Percentiles rank a stretch among this genome's conserved stretches.
These are phyloP conservation scores for Parelbella ahira DNA, from an alignment of 2,888 invertebrate genomes.

Conservation along the genomic window DNA sequence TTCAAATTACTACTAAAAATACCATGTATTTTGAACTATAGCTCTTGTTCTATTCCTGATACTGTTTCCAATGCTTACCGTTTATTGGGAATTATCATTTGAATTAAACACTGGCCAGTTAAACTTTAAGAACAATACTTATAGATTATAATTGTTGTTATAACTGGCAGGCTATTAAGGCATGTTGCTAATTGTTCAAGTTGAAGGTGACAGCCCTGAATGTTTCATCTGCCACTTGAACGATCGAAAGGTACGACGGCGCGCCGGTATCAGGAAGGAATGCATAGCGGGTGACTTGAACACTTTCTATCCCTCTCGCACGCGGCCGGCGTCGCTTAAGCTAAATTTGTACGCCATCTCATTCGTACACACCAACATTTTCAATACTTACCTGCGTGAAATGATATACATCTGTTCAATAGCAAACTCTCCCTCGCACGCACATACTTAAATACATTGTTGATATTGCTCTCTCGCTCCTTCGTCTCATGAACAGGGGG, in stretches of 20 bases:
- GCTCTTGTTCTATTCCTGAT: too few relatives aligned
- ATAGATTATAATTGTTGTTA: too few relatives aligned
- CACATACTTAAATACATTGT: constrained; percentile 61
- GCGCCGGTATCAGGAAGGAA: constrained; percentile 79
- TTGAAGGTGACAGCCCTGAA: constrained; percentile 71
- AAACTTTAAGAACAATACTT: too few relatives aligned
- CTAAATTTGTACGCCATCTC: constrained; percentile 71
- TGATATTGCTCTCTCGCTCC: constrained; percentile 72
- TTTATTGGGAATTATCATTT: too few relatives aligned
- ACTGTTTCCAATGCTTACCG: too few relatives aligned
- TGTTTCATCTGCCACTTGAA: constrained; percentile 81
- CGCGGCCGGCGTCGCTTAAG: constrained; percentile 71
- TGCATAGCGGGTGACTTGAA: constrained; percentile 80
- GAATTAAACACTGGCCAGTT: too few relatives aligned
- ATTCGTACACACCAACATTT: constrained; percentile 73
- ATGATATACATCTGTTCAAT: constrained; percentile 79
- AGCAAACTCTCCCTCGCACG: constrained; percentile 56
- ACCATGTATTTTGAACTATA: too few relatives aligned
- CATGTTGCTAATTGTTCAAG: constrained; percentile 29
- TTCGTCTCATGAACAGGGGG: constrained; percentile 74
- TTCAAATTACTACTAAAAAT: too few relatives aligned
- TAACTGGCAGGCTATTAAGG: too few relatives aligned
- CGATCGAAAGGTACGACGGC: constrained; percentile 78
- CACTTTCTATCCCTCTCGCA: constrained; percentile 69
- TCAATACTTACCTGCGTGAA: constrained; percentile 80